Conservation (phyloP, 2,888 invertebrate genomes). For the Galerucella calmariensis region DNA sequence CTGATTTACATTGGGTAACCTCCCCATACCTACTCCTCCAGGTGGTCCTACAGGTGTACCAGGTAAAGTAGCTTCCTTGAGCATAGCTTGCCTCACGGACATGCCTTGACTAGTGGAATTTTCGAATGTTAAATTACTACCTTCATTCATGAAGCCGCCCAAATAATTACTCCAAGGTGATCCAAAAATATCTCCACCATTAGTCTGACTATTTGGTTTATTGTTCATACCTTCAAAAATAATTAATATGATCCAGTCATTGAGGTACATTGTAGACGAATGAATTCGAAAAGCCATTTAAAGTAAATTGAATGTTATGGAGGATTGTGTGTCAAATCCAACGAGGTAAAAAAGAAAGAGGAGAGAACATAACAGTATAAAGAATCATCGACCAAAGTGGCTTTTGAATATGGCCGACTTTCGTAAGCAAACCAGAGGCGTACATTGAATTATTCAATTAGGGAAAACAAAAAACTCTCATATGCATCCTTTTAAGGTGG, state of each 20-base stretch:
- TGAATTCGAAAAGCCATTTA: no score
- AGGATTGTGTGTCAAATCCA: no score
- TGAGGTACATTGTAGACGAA: background rate
- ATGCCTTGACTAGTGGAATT: slow-evolving; percentile 47
- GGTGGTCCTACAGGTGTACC: slow-evolving; percentile 43
- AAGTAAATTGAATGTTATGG: no score
- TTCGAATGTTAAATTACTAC: slow-evolving; percentile 28
- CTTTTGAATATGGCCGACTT: no score
- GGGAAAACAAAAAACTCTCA: no score
- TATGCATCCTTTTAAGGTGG: no score
- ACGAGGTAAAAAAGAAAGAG: no score
- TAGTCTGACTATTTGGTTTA: slow-evolving; percentile 35
- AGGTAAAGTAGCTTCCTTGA: slow-evolving; percentile 59
- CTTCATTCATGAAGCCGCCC: slow-evolving; percentile 36
- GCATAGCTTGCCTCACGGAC: slow-evolving; percentile 62
- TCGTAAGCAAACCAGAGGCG: no score
- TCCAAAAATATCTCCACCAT: slow-evolving; percentile 52
- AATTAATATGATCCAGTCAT: slow-evolving; percentile 7
- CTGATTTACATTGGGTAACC: slow-evolving; percentile 43
- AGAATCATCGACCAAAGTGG: no score
- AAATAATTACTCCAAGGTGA: slow-evolving; percentile 52
- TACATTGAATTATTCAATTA: no score
- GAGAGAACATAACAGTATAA: no score
- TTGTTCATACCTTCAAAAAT: slow-evolving; percentile 27
- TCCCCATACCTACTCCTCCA: slow-evolving; percentile 30